Conservation (phyloP, 2,113 vertebrate species). For the Heterotilapia buettikoferi region DNA sequence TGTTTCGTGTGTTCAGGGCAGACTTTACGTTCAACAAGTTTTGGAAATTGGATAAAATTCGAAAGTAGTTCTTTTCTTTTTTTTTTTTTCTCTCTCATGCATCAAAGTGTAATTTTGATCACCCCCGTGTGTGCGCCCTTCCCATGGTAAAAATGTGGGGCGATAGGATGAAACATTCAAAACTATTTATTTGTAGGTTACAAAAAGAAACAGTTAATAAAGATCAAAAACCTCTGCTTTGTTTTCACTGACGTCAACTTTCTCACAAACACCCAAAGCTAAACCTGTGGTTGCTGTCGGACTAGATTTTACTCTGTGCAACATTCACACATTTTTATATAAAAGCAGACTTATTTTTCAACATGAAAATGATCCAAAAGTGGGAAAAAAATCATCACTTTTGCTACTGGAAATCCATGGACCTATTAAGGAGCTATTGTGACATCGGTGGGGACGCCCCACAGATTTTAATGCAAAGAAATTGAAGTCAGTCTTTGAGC, state of each 20-base stretch:
- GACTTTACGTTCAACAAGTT: background rate
- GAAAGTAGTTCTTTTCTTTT: fast-evolving
- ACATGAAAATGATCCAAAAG: background rate
- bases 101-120: background rate
- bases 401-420: background rate
- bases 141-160: background rate
- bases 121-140: background rate
- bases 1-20: background rate
- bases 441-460: background rate
- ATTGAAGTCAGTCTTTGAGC: background rate
- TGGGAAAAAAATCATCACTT: fast-evolving
- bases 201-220: constrained; percentile 63
- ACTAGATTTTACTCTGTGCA: background rate
- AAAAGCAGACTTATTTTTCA: background rate
- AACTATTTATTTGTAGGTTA: constrained; percentile 69
- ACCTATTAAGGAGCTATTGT: background rate
- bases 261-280: background rate
- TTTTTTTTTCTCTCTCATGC: background rate
- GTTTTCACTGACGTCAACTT: background rate
- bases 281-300: background rate
- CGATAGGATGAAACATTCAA: background rate
- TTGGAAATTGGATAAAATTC: background rate
- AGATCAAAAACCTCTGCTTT: constrained; percentile 27
- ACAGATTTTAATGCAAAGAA: background rate
- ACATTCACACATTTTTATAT: fast-evolving